Evolutionary conservation across 2,797 vertebrate genomes (phyloP), one percentile per base, ranked within the genome.

Genomic region (Gadopsis marmoratus): DNA sequence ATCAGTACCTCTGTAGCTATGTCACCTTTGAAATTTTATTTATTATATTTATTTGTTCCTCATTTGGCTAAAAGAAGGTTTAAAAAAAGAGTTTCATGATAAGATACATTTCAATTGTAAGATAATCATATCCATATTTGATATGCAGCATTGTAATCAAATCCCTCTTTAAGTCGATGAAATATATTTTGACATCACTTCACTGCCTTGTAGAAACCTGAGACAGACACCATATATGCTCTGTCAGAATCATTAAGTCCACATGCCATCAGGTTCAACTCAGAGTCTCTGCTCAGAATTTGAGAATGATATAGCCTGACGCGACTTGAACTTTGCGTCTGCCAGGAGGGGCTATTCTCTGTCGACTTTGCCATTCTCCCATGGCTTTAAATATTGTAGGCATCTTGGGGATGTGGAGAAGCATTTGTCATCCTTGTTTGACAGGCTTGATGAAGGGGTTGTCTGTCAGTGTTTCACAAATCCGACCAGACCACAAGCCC

Each of bases 381-480:
- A 86, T 89, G 91, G 88, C 82, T 92, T 93, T 93, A 93, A 94
- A 95, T 92, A 93, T 92, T 91, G 86, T 89, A 91, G 90, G 92
- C 91, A 92, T 94, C 88, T 89, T 79, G 86, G 93, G 90, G 91
- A 93, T 91, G 93, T 86, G 89, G 93, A 92, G 92, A 92, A 68
- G 51, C 93, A 94, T 95, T 95, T 93, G 94, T 95, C 94, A 94
- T 92, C 88, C 80, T 65, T 86, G 87, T 93, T 94, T 95, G 94
- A 94, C 94, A 93, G 93, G 85, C 87, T 92, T 94, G 93, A 94
- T 94, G 93, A 95, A 94, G 93, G 92, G 91, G 86, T 91, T 92
- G 91, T 94, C 92, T 93, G 89, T 94, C 90, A 86, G 84, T 93
- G 89, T 91, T 92, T 90, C 89, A 90, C 92, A 91, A 93, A 94